Evolutionary conservation across 2,797 vertebrate species (phyloP).

Genomic region (Scolopax rusticola): DNA sequence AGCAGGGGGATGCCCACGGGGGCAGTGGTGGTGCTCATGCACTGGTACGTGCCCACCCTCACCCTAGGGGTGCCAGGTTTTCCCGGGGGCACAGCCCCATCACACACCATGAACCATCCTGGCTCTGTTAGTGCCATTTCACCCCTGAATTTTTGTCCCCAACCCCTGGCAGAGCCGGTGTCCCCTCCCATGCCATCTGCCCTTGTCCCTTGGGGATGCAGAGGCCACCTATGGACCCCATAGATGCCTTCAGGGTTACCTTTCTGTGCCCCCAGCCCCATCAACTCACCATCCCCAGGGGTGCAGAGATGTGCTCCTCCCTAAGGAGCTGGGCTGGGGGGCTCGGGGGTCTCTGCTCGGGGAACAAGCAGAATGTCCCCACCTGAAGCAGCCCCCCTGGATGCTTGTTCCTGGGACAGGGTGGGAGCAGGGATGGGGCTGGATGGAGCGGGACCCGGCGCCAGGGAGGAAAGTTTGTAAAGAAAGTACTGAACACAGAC

Average conservation of each 20-base stretch:
- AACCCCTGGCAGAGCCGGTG: rapidly evolving
- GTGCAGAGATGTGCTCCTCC: no score
- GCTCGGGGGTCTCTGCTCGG: rapidly evolving
- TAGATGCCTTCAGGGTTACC: rapidly evolving
- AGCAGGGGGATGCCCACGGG: rapidly evolving
- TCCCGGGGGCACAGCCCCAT: rapidly evolving
- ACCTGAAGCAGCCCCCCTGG: rapidly evolving
- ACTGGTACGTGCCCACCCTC: rapidly evolving
- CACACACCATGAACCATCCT: rapidly evolving
- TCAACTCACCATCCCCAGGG: rapidly evolving
- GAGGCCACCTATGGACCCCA: neutral
- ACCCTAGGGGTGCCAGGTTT: no score
- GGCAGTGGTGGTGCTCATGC: rapidly evolving
- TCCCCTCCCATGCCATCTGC: neutral
- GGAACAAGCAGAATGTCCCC: rapidly evolving
- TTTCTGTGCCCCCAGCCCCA: rapidly evolving
- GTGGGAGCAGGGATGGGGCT: rapidly evolving
- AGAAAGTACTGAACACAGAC: slow-evolving; percentile 89
- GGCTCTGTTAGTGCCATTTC: rapidly evolving
- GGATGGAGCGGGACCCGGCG: slow-evolving; percentile 36
- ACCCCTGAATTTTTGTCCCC: rapidly evolving
- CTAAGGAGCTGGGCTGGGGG: rapidly evolving
- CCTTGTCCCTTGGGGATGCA: rapidly evolving
- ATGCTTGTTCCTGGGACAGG: rapidly evolving
- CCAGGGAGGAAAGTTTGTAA: slow-evolving; percentile 85